phyloP scores from a whole-genome alignment of 2,113 vertebrate genomes.

The Ciconia boyciana region DNA sequence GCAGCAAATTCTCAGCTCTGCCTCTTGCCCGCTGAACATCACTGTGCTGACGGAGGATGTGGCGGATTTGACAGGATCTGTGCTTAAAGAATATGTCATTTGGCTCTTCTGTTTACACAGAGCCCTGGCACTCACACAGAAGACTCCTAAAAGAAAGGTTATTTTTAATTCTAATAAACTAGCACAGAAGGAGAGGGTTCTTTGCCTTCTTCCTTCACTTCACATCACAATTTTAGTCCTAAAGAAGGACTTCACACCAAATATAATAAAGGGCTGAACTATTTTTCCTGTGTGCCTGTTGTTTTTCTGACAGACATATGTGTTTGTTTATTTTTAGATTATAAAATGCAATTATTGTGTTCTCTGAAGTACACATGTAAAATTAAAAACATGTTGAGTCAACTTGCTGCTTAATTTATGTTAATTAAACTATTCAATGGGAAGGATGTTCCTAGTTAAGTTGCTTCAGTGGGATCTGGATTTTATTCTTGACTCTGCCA shows the following conservation, averaged over 20 bases:
- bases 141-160: neutral
- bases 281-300: conserved; percentile 23
- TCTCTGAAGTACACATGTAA: conserved; percentile 38
- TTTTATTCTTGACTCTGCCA: conserved; percentile 14
- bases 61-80: neutral
- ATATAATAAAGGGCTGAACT: neutral
- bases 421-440: conserved; percentile 53
- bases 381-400: conserved; percentile 49
- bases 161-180: conserved; percentile 15
- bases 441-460: conserved; percentile 47
- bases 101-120: neutral
- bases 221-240: neutral
- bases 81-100: neutral
- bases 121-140: neutral
- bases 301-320: conserved; percentile 44
- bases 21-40: neutral
- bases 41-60: neutral
- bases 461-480: conserved; percentile 11
- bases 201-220: neutral
- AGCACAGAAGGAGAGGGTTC: neutral
- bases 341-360: conserved; percentile 25
- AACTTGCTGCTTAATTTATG: conserved; percentile 24
- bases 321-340: conserved; percentile 63
- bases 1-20: neutral
- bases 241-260: neutral